Base-by-base conservation (phyloP, 2,888 invertebrate species). In the Drosophila vallismaia region DNA sequence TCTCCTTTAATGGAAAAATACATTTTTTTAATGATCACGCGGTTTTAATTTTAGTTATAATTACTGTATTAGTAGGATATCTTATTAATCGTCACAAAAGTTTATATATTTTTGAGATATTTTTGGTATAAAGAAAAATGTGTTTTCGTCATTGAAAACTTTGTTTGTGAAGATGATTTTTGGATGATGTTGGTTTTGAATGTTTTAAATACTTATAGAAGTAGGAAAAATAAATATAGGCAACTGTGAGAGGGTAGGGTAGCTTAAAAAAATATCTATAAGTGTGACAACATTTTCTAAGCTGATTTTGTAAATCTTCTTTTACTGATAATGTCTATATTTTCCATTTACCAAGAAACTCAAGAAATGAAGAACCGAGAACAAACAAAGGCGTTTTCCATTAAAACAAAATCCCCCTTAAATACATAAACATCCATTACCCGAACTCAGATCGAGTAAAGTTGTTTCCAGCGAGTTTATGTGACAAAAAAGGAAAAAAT, bases 1-100 rank as follows among this genome's bases (percentile, higher is more conserved):
- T 94, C 94, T 0, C 94, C 94, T 40, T 89, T 94, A 91, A 94
- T 94, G 93, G 94, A 94, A 93, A 93, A 94, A 93, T 92, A 94
- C 91, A 93, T 92, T 86, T 93, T 88, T 94, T 94, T 82, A 93
- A 94, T 88, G 94, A 94, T 90, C 93, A 94, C 79, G 92, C 93
- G 1, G 82, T 94, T 92, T 88, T 94, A 92, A 93, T 94, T 92
- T 89, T 94, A 90, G 90, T 93, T 76, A 93, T 94, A 92, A 94
- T 94, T 92, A 93, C 93, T 71, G 90, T 93, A 78, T 89, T 94
- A 92, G 93, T 94, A 19, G 85, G 93, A 0, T 94, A 94, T 88
- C 88, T 94, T 91, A 93, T 94, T 19, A 19, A 19, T 19, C 19
- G 19, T 19, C 19, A 19, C 19, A 19, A 19, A 19, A 19, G 1